These are phyloP conservation scores for Patella depressa DNA, from an alignment of 2,888 invertebrate species.

Conservation along the genomic window DNA sequence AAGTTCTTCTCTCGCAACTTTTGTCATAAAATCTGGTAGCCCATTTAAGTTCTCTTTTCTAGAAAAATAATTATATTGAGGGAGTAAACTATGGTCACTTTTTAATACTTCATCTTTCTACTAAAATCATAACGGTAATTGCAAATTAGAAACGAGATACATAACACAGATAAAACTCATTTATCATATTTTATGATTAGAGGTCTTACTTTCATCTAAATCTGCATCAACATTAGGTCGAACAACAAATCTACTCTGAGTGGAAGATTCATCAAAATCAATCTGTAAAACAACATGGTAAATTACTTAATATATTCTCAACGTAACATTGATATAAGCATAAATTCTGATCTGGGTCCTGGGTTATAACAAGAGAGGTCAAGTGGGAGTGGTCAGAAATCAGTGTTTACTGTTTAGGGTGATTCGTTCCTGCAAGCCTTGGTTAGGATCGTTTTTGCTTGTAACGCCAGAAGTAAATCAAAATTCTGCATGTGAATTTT, in stretches of 20 bases:
- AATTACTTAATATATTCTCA: no score
- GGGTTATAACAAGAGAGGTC: no score
- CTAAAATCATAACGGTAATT: neutral
- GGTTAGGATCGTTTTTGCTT: no score
- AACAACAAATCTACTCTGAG: slow-evolving; percentile 79
- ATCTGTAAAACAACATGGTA: slow-evolving; percentile 60
- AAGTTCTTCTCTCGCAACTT: slow-evolving; percentile 81
- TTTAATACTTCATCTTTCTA: neutral
- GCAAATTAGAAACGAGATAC: neutral
- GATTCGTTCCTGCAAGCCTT: no score
- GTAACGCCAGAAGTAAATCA: no score
- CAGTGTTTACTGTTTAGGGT: no score
- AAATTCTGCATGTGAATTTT: no score
- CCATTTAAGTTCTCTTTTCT: slow-evolving; percentile 82
- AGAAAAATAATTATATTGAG: slow-evolving; percentile 32
- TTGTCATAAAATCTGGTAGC: slow-evolving; percentile 81
- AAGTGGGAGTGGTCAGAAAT: no score
- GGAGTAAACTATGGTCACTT: neutral
- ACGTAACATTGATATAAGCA: no score
- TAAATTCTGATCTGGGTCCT: no score
- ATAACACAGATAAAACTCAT: no score
- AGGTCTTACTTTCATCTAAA: slow-evolving; percentile 78
- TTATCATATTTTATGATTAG: no score
- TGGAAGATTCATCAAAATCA: slow-evolving; percentile 72
- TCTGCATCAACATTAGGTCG: slow-evolving; percentile 82